phyloP scores from a whole-genome alignment of 2,797 vertebrate genomes.

The Diplodus puntazzo region DNA sequence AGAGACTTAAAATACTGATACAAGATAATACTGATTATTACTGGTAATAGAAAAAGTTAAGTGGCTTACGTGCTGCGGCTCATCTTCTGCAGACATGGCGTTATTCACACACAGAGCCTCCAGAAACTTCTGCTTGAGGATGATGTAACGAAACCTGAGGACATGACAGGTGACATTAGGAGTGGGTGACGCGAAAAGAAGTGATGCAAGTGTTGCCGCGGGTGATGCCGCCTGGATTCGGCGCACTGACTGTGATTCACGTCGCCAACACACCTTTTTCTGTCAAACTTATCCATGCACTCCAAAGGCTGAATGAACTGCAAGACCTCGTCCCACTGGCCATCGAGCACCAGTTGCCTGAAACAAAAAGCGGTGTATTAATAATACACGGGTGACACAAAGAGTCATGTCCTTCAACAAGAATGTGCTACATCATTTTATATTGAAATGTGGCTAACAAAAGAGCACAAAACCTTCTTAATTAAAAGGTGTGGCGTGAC shows the following conservation, averaged over 20 bases:
- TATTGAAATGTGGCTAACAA: not conserved
- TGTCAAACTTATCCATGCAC: slow-evolving; percentile 99
- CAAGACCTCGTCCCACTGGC: slow-evolving; percentile 99
- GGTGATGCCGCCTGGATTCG: not conserved
- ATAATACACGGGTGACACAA: not conserved
- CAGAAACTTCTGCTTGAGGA: slow-evolving; percentile 98
- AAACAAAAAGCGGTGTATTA: slow-evolving; percentile 30
- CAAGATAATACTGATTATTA: too few species aligned
- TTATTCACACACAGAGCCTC: slow-evolving; percentile 99
- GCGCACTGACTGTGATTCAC: not conserved
- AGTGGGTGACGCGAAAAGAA: not conserved
- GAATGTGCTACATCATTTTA: not conserved
- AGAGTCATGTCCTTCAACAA: not conserved
- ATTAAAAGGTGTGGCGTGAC: not conserved
- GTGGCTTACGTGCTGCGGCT: slow-evolving; percentile 95
- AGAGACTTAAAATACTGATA: not conserved
- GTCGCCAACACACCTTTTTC: slow-evolving; percentile 88
- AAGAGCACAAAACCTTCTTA: not conserved
- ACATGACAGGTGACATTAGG: not conserved
- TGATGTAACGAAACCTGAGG: slow-evolving; percentile 95
- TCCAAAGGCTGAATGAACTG: slow-evolving; percentile 99
- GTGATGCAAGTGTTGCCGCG: not conserved
- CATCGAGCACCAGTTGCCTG: slow-evolving; percentile 97
- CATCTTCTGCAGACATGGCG: slow-evolving; percentile 97
- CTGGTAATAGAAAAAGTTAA: not conserved